A percentile compares a stretch with the other conserved stretches of the same genome.
Evolutionary conservation across 2,113 vertebrate genomes (phyloP).

Genomic region (Polypterus bichir): DNA sequence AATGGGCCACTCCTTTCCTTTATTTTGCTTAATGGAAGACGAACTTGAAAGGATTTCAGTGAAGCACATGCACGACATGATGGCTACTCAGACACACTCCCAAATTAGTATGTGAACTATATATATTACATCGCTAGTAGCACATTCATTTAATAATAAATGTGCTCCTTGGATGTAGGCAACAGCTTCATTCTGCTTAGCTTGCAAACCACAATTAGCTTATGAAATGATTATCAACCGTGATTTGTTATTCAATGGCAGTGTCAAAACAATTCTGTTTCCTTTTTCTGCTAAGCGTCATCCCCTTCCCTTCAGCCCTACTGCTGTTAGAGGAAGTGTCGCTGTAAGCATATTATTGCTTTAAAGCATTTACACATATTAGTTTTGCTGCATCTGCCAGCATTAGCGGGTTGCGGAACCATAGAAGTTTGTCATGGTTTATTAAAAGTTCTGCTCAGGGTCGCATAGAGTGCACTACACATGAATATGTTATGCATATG

Average conservation of each 20-base stretch:
- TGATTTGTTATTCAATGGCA: constrained; percentile 46
- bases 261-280: constrained; percentile 59
- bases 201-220: constrained; percentile 36
- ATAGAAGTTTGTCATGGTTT: constrained; percentile 30
- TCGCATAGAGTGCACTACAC: constrained; percentile 35
- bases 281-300: constrained; percentile 34
- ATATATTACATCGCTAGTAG: no score
- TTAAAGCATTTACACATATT: constrained; percentile 51
- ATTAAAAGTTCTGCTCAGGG: constrained; percentile 49
- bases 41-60: no score
- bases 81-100: no score
- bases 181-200: constrained; percentile 18
- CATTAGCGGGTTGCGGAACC: constrained; percentile 27
- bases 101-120: no score
- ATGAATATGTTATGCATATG: constrained; percentile 53
- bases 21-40: no score
- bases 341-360: constrained; percentile 39
- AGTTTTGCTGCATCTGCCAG: constrained; percentile 53
- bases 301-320: constrained; percentile 25
- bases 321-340: constrained; percentile 37
- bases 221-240: constrained; percentile 42
- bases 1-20: no score
- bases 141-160: not conserved
- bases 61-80: no score
- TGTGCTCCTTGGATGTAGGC: constrained; percentile 12